A percentile compares a stretch with the other conserved stretches of the same genome.
phyloP scores from a whole-genome alignment of 2,797 vertebrate species.

The Schizopygopsis malacanthus region DNA sequence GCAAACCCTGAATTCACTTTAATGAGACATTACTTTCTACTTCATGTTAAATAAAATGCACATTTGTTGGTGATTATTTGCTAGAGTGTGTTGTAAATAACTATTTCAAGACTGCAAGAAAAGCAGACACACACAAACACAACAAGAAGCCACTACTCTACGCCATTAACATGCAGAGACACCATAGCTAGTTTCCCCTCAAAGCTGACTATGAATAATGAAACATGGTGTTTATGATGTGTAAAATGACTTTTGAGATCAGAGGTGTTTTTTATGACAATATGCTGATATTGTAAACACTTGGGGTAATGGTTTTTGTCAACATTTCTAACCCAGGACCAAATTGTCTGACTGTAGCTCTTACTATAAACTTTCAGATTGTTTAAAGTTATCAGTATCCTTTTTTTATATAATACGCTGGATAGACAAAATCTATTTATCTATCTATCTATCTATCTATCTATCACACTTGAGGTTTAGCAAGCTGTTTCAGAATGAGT shows the following conservation, averaged over 20 bases:
- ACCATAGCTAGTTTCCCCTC: constrained; percentile 25
- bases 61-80: constrained; percentile 27
- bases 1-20: not conserved
- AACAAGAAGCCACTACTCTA: constrained; percentile 74
- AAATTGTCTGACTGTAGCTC: not conserved
- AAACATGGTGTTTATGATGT: constrained; percentile 36
- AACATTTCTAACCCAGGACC: not conserved
- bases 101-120: constrained; percentile 21
- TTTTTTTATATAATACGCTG: not conserved
- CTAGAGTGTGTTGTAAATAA: constrained; percentile 29
- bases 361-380: not conserved
- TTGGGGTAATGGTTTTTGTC: not conserved
- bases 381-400: not conserved
- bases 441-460: not conserved
- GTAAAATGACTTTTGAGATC: constrained; percentile 8
- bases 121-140: constrained; percentile 59
- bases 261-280: not conserved
- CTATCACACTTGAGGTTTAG: not conserved
- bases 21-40: not conserved
- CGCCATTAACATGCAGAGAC: constrained; percentile 75
- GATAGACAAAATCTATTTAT: not conserved
- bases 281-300: not conserved
- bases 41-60: not conserved
- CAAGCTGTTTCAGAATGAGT: not conserved
- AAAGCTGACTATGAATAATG: constrained; percentile 71